A percentile compares a stretch with the other conserved stretches of the same genome.
Conservation (phyloP, 2,888 invertebrate species). For the Rhagonycha fulva region DNA sequence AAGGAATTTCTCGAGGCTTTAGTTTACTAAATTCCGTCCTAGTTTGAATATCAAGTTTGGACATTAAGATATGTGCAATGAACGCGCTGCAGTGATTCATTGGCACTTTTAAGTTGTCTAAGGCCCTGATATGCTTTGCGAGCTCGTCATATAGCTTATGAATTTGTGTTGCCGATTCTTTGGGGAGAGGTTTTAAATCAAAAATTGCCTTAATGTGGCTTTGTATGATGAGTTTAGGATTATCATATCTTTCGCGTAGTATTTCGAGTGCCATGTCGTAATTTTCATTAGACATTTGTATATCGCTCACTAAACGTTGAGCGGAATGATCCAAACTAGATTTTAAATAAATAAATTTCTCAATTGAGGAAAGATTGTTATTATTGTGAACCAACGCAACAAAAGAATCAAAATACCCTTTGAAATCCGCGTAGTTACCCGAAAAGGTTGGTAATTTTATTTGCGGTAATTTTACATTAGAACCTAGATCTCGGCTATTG, state of each 20-base stretch:
- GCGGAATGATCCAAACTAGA: neutral
- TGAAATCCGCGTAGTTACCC: neutral
- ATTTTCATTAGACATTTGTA: neutral
- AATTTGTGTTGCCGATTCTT: neutral
- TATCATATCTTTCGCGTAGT: neutral
- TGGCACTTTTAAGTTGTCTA: neutral
- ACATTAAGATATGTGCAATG: neutral
- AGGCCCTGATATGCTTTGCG: neutral
- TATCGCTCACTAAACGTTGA: neutral
- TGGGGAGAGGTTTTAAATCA: neutral
- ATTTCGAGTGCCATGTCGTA: neutral
- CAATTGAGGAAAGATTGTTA: neutral
- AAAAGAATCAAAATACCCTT: neutral
- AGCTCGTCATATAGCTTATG: neutral
- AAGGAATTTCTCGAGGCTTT: neutral
- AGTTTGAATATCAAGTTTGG: neutral
- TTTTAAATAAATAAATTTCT: neutral
- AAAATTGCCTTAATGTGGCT: conserved; percentile 3
- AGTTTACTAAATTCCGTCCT: neutral
- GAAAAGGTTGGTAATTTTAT: neutral
- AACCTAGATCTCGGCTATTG: too few species aligned
- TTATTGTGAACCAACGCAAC: neutral
- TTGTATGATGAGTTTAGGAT: neutral
- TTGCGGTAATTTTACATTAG: neutral
- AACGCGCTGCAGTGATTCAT: neutral